Base-by-base conservation (phyloP, 2,888 invertebrate genomes). In the Dynastes hyllus region DNA sequence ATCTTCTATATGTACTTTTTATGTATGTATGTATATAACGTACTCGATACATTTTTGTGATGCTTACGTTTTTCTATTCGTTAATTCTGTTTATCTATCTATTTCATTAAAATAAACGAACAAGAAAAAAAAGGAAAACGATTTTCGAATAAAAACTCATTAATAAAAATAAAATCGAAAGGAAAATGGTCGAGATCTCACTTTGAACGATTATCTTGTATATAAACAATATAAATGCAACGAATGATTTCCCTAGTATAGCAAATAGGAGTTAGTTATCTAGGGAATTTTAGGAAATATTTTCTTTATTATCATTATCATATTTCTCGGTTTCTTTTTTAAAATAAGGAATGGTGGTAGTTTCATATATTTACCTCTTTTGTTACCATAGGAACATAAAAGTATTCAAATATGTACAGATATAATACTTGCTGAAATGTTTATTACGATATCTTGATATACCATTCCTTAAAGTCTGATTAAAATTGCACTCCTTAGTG, bases 201-300 rank as follows among this genome's bases (percentile, higher is more conserved):
- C 79, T 58, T 53, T 53, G 53, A 53, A 53, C 16, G n/a, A 22
- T 58, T 58, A 58, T 16, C 16, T 22, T 3, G 8, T 58, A 16
- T 16, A 58, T 58, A 58, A 78, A 73, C 66, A 78, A 77, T 78
- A 80, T 82, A 86, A 86, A 86, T 85, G 86, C 86, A 83, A 81
- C 58, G 61, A 51, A 51, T 16, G 53, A 11, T 45, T 45, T 45
- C 11, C 45, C 45, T 45, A 45, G 45, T 8, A 45, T 2, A 45
- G 45, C 45, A 45, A 45, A 45, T 9, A 61, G 53, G 81, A 80
- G 79, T 22, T 22, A 80, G 79, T 75, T 77, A 78, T 16, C 22
- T 22, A 22, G 22, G 22, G 58, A 3, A 16, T n/a, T n/a, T 53
- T 16, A 55, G 5, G 40, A 9, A 40, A 40, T 40, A 9, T 40